These are phyloP conservation scores for Acanthosepion lycidas DNA, from an alignment of 2,888 invertebrate genomes.

Conservation along the genomic window DNA sequence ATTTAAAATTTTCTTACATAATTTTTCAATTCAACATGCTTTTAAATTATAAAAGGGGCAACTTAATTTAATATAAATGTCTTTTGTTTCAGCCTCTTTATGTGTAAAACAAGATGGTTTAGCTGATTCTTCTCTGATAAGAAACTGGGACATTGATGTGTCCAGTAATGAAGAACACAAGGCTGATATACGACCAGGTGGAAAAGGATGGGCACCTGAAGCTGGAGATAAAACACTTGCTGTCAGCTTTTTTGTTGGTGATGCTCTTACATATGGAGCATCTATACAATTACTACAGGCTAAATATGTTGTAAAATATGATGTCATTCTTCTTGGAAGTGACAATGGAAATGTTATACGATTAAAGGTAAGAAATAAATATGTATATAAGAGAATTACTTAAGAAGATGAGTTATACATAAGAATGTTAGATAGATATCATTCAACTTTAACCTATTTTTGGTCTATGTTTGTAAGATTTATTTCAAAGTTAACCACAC, in stretches of 20 bases:
- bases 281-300: not conserved
- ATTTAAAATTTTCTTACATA: not conserved
- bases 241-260: slow-evolving; percentile 38
- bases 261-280: slow-evolving; percentile 35
- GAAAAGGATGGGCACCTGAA: slow-evolving; percentile 15
- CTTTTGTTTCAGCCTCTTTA: not conserved
- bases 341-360: not conserved
- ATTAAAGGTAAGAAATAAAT: not conserved
- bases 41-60: no score
- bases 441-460: no score
- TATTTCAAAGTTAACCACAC: no score
- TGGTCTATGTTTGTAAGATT: no score
- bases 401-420: no score
- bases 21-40: no score
- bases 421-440: no score
- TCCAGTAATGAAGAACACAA: slow-evolving; percentile 41
- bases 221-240: not conserved
- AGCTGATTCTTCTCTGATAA: not conserved
- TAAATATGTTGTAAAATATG: not conserved
- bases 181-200: slow-evolving; percentile 33
- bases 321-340: slow-evolving; percentile 39
- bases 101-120: slow-evolving; percentile 24
- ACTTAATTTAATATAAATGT: not conserved
- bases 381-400: not conserved
- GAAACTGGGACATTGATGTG: slow-evolving; percentile 33